Evolutionary conservation across 2,888 invertebrate genomes (phyloP).

Genomic region (Drosophila anomalipes): DNA sequence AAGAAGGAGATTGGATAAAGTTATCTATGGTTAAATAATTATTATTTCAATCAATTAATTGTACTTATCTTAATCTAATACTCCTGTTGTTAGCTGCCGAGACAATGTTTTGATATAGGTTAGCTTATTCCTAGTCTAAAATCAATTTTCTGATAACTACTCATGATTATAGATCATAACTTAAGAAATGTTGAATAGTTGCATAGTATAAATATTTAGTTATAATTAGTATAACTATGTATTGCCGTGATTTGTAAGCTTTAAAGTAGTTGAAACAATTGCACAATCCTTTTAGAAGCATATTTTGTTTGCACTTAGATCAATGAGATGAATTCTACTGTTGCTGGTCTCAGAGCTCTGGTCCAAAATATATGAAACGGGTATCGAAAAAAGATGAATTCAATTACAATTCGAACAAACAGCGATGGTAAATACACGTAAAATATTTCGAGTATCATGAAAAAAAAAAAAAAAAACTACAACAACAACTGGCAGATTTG

Average conservation of each 20-base stretch:
- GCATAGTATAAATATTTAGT: slow-evolving; percentile 11
- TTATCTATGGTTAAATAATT: neutral
- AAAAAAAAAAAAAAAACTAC: slow-evolving; percentile 12
- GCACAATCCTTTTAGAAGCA: slow-evolving; percentile 29
- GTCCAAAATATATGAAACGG: slow-evolving; percentile 25
- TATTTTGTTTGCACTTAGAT: slow-evolving; percentile 26
- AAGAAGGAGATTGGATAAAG: neutral
- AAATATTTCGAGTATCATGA: slow-evolving; percentile 70
- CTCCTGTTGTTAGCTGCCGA: neutral
- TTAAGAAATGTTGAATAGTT: neutral
- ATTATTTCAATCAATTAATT: neutral
- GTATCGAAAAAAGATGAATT: slow-evolving; percentile 73
- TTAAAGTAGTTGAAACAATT: slow-evolving; percentile 37
- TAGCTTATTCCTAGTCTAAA: neutral
- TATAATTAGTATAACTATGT: slow-evolving; percentile 29
- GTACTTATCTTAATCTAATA: slow-evolving; percentile 1
- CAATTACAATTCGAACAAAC: slow-evolving; percentile 46
- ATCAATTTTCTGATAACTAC: neutral
- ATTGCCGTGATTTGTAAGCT: slow-evolving; percentile 62
- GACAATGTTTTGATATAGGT: neutral
- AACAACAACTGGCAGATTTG: slow-evolving; percentile 56
- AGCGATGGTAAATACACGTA: slow-evolving; percentile 81
- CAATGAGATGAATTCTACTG: slow-evolving; percentile 53
- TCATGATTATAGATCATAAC: slow-evolving; percentile 3
- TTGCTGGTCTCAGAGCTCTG: slow-evolving; percentile 45